Evolutionary conservation across 2,888 invertebrate genomes (phyloP), one percentile per base, ranked within the genome.

Genomic region (Schizaphis graminum): DNA sequence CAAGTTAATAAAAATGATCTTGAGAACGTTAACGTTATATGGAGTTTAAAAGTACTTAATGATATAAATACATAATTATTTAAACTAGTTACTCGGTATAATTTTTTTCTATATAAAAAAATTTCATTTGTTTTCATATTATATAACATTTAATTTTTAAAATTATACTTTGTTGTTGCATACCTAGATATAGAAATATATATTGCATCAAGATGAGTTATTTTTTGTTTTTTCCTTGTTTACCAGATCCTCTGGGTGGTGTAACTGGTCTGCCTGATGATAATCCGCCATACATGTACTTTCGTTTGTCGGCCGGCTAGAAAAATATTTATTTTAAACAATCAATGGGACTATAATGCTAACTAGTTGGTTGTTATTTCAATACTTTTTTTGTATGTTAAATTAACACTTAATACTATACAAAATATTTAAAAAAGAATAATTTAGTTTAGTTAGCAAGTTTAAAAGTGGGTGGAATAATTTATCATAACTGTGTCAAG

Each of bases 301-400:
- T 99, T 97, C 99, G 98, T 96, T 99, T 99, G 97, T 99, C 99
- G 95, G 99, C 99, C 96, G 99, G 99, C 97, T 97, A 96, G 95
- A 97, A 96, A 96, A 96, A 95, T 94, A 94, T 93, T 77, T 77
- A 5, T 16, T 77, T 77, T 67, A n/a, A 35, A 77, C 1, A 2
- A 35, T 77, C 21, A 77, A 77, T 77, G 8, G 3, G 8, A 77
- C 1, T 77, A 77, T 77, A 16, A 21, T 1, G 16, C 21, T n/a
- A 7, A 16, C 16, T 67, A 28, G 11, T 21, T 53, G 16, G 53
- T 77, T 35, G 35, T 77, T 77, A 77, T 21, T 35, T 77, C 35
- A 77, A 8, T 21, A 21, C 8, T 77, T 35, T n/a, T 67, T 67
- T 35, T n/a, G 5, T 5, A 77, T 35, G 77, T 77, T 35, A 77